phyloP scores from a whole-genome alignment of 2,888 invertebrate species.

The Drosophila mimetica region DNA sequence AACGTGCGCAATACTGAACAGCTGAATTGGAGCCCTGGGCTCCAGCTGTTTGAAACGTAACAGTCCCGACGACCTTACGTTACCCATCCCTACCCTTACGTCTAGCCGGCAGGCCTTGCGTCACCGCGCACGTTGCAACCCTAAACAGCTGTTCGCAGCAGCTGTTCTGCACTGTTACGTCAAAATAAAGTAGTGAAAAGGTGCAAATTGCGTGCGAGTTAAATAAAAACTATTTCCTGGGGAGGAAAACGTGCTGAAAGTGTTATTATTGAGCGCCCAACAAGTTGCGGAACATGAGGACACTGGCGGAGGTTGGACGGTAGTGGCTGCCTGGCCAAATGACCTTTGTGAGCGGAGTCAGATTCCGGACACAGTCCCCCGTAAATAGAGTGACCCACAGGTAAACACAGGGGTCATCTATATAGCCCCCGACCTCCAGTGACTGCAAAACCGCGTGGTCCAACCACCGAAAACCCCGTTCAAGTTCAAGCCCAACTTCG shows the following conservation, averaged over 20 bases:
- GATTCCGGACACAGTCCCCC: background rate
- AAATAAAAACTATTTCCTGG: slow-evolving; percentile 29
- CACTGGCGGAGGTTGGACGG: background rate
- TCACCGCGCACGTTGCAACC: slow-evolving; percentile 21
- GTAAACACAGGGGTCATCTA: slow-evolving; percentile 14
- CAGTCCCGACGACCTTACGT: background rate
- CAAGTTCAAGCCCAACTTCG: slow-evolving; percentile 45
- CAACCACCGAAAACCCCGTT: slow-evolving; percentile 27
- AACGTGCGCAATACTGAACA: slow-evolving; percentile 1
- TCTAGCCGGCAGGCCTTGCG: slow-evolving; percentile 2
- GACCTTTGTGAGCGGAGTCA: background rate
- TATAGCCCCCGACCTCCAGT: slow-evolving; percentile 18
- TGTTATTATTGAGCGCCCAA: background rate
- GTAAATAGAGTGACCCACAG: slow-evolving; percentile 13
- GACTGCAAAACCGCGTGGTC: slow-evolving; percentile 44
- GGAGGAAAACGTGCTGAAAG: slow-evolving; percentile 1
- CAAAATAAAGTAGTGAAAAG: slow-evolving; percentile 62
- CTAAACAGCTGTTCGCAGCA: slow-evolving; percentile 35
- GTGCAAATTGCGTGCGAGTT: slow-evolving; percentile 42
- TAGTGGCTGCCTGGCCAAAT: slow-evolving; percentile 22
- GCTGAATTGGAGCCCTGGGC: too few relatives aligned
- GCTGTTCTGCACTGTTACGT: slow-evolving; percentile 70
- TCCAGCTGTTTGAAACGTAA: too few relatives aligned
- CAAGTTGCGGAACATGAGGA: slow-evolving; percentile 9
- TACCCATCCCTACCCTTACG: background rate